Percentiles rank a stretch among this genome's conserved stretches.
Conservation (phyloP, 2,797 vertebrate genomes). For the Neopelma chrysocephalum region DNA sequence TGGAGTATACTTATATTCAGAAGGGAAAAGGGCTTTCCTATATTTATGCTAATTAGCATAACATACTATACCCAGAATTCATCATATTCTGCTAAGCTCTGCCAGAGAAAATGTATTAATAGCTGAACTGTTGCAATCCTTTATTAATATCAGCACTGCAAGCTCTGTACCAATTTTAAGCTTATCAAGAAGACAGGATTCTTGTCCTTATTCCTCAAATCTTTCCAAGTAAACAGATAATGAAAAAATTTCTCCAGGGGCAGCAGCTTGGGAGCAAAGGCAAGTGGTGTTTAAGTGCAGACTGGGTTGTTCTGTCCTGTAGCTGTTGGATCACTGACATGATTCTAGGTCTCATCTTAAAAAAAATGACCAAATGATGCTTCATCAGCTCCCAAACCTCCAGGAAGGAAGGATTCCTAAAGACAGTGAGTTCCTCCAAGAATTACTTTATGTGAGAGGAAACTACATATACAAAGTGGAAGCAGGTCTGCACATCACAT, state of each 20-base stretch:
- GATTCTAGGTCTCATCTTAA: neutral
- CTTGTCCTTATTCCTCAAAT: constrained; percentile 19
- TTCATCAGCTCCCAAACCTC: neutral
- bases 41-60: constrained; percentile 64
- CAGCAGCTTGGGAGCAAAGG: neutral
- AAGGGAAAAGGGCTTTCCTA: constrained; percentile 62
- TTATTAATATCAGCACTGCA: constrained; percentile 36
- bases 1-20: constrained; percentile 13
- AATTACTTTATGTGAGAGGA: neutral
- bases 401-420: neutral
- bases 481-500: neutral
- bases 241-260: neutral
- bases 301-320: neutral
- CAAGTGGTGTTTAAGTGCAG: neutral
- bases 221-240: constrained; percentile 27
- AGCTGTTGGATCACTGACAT: neutral
- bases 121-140: constrained; percentile 57
- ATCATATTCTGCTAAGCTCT: constrained; percentile 44
- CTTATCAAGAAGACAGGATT: neutral
- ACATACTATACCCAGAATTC: constrained; percentile 56
- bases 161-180: constrained; percentile 23
- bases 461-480: neutral
- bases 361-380: neutral
- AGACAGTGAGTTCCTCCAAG: neutral
- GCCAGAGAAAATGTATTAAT: constrained; percentile 64